Evolutionary conservation across 2,113 vertebrate species (phyloP).

Genomic region (Rhipidura dahli): DNA sequence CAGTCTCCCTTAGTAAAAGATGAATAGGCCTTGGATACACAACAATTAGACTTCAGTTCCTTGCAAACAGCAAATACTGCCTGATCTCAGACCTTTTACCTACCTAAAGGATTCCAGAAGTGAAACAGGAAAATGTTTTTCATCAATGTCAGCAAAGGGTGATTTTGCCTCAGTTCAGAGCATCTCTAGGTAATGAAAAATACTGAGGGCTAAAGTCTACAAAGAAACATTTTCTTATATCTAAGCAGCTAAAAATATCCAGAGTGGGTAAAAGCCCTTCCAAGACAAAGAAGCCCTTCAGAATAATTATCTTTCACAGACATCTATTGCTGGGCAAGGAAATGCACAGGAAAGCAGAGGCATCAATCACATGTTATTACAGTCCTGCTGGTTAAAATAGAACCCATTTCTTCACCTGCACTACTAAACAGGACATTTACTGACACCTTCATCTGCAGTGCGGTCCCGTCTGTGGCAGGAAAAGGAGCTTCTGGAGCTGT

Average conservation of each 20-base stretch:
- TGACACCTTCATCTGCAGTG: not conserved
- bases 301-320: not conserved
- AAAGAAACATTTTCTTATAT: not conserved
- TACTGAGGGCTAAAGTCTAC: not conserved
- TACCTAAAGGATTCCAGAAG: not conserved
- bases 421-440: not conserved
- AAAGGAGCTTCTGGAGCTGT: not conserved
- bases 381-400: not conserved
- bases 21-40: accelerated
- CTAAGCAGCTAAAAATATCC: not conserved
- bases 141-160: not conserved
- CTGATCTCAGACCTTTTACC: not conserved
- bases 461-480: accelerated
- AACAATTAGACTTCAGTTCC: not conserved
- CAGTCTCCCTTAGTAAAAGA: not conserved
- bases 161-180: not conserved
- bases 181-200: not conserved
- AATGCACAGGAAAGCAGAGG: not conserved
- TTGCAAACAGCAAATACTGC: not conserved
- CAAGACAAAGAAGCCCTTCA: not conserved
- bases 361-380: not conserved
- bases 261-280: not conserved
- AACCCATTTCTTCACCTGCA: not conserved
- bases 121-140: not conserved
- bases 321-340: not conserved